Evolutionary conservation across 2,797 vertebrate species (phyloP), one percentile per base, ranked within the genome.

Genomic region (Menidia menidia): DNA sequence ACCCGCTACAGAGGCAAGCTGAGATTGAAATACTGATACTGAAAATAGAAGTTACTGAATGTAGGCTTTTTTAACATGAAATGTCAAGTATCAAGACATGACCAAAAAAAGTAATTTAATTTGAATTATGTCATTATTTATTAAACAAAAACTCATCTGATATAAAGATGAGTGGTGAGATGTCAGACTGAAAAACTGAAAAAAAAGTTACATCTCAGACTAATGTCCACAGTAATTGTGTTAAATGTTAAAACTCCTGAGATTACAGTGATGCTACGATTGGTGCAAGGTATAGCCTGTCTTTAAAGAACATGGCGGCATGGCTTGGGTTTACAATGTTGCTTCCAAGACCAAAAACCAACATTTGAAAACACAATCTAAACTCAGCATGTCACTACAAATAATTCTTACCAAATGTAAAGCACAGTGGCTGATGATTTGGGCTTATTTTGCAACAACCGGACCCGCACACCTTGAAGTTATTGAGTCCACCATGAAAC

Each of bases 1-100:
- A 94, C 92, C 6, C 77, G 86, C 62, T 92, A 93, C 78, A 93
- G 79, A 91, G 93, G 94, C 94, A 72, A 14, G 83, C 65, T 64
- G 11, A 19, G 60, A 11, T 44, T 50, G 30, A 41, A 1, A 55
- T 54, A n/a, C 42, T 50, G 30, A 55, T 54, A n/a, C 42, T 50
- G 30, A 41, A 1, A 55, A 51, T 16, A 32, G 1, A 43, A 48
- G 8, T 60, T 41, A 30, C 54, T 44, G 2, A 57, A 16, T 43
- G 5, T 25, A 51, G 19, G 11, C 35, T 2, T 39, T 25, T 7
- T 39, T 4, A 39, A 39, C 7, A 39, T 6, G 35, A 39, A 7
- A 39, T 39, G 7, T 13, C 7, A 39, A 25, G 25, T 19, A 10
- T 16, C n/a, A 7, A 47, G 19, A 19, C 3, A 12, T 18, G 47